Conservation (phyloP, 2,888 invertebrate genomes). For the Apodemia zela region DNA sequence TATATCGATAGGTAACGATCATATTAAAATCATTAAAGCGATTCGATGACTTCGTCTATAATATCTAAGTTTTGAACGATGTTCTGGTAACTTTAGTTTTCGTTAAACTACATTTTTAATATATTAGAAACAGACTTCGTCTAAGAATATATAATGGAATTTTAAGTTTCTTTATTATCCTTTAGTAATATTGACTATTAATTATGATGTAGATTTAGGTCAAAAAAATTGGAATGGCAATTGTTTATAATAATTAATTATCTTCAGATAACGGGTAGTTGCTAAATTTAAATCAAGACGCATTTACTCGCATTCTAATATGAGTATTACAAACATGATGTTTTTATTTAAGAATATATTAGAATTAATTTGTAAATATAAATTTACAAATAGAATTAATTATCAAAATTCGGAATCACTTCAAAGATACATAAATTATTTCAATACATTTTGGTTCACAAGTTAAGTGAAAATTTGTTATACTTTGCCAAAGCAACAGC, state of each 20-base stretch:
- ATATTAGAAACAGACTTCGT: background rate
- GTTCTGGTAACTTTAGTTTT: constrained; percentile 22
- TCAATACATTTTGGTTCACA: constrained; percentile 7
- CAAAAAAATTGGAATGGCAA: background rate
- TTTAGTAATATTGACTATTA: background rate
- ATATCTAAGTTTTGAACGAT: constrained; percentile 26
- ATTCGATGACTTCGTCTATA: constrained; percentile 56
- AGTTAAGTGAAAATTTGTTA: background rate
- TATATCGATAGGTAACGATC: constrained; percentile 74
- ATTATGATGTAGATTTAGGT: too few relatives aligned
- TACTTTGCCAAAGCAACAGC: constrained; percentile 20
- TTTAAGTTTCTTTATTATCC: background rate
- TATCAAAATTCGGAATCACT: constrained; percentile 3
- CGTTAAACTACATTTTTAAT: constrained; percentile 11
- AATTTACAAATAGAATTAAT: background rate
- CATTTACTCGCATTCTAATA: background rate
- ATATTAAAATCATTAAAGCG: constrained; percentile 68
- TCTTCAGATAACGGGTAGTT: background rate
- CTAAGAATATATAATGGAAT: background rate
- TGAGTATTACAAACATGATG: constrained; percentile 5
- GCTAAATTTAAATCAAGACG: background rate
- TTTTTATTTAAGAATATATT: background rate
- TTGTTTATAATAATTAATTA: background rate
- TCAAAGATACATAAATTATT: background rate
- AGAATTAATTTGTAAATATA: background rate